Conservation (phyloP, 2,888 invertebrate genomes). For the Eilema griseolum region DNA sequence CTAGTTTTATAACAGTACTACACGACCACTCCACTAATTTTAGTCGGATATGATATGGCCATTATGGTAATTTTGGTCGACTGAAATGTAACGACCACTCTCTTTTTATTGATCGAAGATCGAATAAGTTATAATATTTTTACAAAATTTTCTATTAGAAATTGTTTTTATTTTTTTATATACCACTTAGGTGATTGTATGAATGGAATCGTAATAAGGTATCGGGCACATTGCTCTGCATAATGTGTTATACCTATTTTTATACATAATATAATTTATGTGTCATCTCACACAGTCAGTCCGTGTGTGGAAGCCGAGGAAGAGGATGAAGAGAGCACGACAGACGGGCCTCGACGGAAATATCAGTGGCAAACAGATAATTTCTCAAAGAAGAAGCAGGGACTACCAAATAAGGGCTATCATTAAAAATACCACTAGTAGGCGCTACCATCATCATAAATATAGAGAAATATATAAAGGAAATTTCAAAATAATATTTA, state of each 20-base stretch:
- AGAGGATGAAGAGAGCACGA: background rate
- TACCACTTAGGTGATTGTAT: too few species aligned
- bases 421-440: conserved; percentile 15
- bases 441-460: conserved; percentile 4
- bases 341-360: conserved; percentile 1
- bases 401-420: conserved; percentile 6
- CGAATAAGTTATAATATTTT: background rate
- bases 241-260: background rate
- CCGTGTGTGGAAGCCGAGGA: background rate
- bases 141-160: too few species aligned
- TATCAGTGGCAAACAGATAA: conserved; percentile 1
- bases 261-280: background rate
- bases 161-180: background rate
- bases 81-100: background rate
- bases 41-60: background rate
- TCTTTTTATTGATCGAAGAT: background rate
- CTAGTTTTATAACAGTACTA: background rate
- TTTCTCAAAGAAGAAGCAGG: background rate
- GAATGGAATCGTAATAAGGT: background rate
- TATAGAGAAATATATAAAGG: background rate
- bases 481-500: background rate
- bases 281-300: background rate
- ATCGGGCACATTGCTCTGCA: background rate
- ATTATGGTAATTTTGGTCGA: background rate
- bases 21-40: conserved; percentile 7